Evolutionary conservation across 2,797 vertebrate species (phyloP), one percentile per base, ranked within the genome.

Genomic region (Petrocephalus sullivani): DNA sequence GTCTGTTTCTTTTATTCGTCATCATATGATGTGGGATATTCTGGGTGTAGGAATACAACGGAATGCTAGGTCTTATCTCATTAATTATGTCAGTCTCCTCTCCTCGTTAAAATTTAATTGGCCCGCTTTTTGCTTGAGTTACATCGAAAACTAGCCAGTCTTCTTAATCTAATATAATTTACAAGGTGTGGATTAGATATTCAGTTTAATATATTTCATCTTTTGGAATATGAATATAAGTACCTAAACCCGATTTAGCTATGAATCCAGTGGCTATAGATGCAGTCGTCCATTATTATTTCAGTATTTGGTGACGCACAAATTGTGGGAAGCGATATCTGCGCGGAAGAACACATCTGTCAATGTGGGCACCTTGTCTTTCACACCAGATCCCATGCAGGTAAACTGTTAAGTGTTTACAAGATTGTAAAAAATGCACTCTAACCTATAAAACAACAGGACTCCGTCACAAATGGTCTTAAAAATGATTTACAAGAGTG

Each of bases 401-500:
- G 56, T 82, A 75, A 89, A 88, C 75, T 81, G 8, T 58, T 78
- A 28, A 58, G 58, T 89, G 90, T 92, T 93, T 91, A 94, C 93
- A 90, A 41, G 87, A 89, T 28, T 90, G 89, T 92, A 90, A 93
- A 92, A 87, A 93, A 92, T 61, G 58, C 91, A 90, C 67, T 87
- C 61, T 33, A 56, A 89, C 89, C 87, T 89, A 91, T 94, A 90
- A 94, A 94, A 92, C 91, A 91, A 58, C 90, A 90, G 78, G 87
- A 89, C 90, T 87, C 33, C 33, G 83, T 81, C 90, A 90, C 89
- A 90, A 86, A 90, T 90, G 88, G 87, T 71, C 88, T 89, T 89
- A 87, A 90, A 92, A 93, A 85, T 88, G 88, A 90, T 92, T 93
- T 88, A 91, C 89, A 89, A 90, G 90, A 75, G 21, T 82, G 84